These are phyloP conservation scores for Acanthopleura granulata DNA, from an alignment of 2,888 invertebrate species.

Conservation along the genomic window DNA sequence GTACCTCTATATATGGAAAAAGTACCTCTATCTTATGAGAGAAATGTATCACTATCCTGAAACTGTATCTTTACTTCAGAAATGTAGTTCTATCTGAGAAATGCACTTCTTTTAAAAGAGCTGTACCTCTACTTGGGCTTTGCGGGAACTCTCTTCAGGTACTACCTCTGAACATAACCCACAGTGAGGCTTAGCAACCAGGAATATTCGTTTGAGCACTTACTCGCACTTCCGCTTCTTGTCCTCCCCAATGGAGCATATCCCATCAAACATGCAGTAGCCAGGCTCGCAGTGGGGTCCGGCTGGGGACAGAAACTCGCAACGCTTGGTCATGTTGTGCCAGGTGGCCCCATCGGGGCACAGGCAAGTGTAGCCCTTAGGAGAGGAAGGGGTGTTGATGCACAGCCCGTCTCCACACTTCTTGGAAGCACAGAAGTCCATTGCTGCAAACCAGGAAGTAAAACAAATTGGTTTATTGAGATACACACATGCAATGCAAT, in stretches of 20 bases:
- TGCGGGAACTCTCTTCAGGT: too few species aligned
- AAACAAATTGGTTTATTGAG: neutral
- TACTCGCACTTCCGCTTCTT: conserved; percentile 75
- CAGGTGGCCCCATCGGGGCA: conserved; percentile 65
- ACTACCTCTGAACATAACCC: too few species aligned
- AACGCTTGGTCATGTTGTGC: conserved; percentile 37
- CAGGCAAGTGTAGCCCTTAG: conserved; percentile 56
- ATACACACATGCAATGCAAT: too few species aligned
- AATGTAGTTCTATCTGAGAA: too few species aligned
- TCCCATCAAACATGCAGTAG: conserved; percentile 73
- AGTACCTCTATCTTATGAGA: too few species aligned
- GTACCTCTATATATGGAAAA: too few species aligned
- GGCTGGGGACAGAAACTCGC: conserved; percentile 33
- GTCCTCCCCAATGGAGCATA: conserved; percentile 73
- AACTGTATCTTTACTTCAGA: too few species aligned
- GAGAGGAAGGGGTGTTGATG: conserved; percentile 59
- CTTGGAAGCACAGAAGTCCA: conserved; percentile 26
- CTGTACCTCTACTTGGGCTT: too few species aligned
- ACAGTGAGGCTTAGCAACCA: too few species aligned
- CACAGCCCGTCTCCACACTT: conserved; percentile 74
- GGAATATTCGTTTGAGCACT: neutral
- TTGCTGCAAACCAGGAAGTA: neutral
- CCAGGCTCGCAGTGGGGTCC: conserved; percentile 22
- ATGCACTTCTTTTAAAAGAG: too few species aligned
- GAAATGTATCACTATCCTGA: too few species aligned